Conservation (phyloP, 2,888 invertebrate species). For the Gordius sp. region DNA sequence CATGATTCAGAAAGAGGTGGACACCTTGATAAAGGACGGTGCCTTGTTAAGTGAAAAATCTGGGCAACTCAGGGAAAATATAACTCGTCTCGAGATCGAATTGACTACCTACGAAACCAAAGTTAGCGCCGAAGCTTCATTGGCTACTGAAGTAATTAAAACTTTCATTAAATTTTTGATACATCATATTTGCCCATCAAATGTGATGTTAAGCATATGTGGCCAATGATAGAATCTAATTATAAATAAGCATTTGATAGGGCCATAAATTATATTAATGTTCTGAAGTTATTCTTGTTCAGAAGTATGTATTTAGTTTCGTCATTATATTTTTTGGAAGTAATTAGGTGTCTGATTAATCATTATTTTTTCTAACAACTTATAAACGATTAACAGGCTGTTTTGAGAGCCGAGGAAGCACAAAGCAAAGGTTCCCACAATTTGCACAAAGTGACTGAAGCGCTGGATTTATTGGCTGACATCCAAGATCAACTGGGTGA, state of each 20-base stretch:
- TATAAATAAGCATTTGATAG: no score
- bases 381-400: slow-evolving; percentile 15
- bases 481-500: slow-evolving; percentile 26
- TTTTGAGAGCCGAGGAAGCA: slow-evolving; percentile 49
- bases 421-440: slow-evolving; percentile 54
- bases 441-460: slow-evolving; percentile 50
- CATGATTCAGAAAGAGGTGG: not conserved
- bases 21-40: not conserved
- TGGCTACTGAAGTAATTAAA: not conserved
- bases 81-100: not conserved
- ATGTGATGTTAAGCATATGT: no score
- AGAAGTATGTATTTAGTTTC: no score
- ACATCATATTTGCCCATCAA: no score
- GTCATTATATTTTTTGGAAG: no score
- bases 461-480: slow-evolving; percentile 45
- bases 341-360: no score
- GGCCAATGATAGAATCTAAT: no score
- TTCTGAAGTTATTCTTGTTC: no score
- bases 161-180: no score
- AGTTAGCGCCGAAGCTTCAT: not conserved
- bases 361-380: slow-evolving; percentile 16
- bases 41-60: not conserved
- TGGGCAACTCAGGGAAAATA: not conserved
- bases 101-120: not conserved
- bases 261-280: no score